Evolutionary conservation across 1,140 invertebrate species (phyloP), one percentile per base, ranked within the genome.

Genomic region (Ectropis grisescens): DNA sequence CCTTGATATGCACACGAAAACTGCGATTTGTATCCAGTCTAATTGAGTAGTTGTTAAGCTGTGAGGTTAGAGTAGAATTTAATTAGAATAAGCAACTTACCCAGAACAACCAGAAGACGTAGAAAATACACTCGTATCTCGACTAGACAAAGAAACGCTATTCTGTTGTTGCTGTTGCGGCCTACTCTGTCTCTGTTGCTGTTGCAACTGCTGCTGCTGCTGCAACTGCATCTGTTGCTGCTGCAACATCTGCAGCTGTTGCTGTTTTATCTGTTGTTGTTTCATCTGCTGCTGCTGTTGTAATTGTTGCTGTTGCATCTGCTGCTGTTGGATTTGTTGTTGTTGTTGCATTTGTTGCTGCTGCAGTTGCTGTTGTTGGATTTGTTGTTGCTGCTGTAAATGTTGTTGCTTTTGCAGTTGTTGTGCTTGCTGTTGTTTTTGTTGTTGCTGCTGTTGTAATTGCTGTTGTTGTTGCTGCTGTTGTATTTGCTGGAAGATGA

Each of bases 51-150:
- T n/a, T n/a, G n/a, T n/a, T n/a, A n/a, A n/a, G n/a, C n/a, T n/a
- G n/a, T n/a, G n/a, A n/a, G n/a, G n/a, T n/a, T n/a, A n/a, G n/a
- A n/a, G n/a, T n/a, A n/a, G n/a, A n/a, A n/a, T n/a, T n/a, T n/a
- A n/a, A n/a, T n/a, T n/a, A n/a, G n/a, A n/a, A n/a, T n/a, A n/a
- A n/a, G n/a, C n/a, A n/a, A 53, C 45, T 65, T 33, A 82, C 80
- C 71, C 71, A 0, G 72, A 79, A 46, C 80, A 82, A 0, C 66
- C 65, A 0, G 69, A 72, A 0, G 75, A 80, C 1, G 72, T 71
- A 2, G 76, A 82, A 41, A 70, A 81, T 0, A 78, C 65, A 32
- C 76, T 81, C 0, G 69, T 75, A 27, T 82, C 80, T 13, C 76
- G 30, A 38, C 80, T 82, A 0, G 69, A 74, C 0, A 70, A 33